phyloP scores from a whole-genome alignment of 2,113 vertebrate species.

The Sisor rabdophorus region DNA sequence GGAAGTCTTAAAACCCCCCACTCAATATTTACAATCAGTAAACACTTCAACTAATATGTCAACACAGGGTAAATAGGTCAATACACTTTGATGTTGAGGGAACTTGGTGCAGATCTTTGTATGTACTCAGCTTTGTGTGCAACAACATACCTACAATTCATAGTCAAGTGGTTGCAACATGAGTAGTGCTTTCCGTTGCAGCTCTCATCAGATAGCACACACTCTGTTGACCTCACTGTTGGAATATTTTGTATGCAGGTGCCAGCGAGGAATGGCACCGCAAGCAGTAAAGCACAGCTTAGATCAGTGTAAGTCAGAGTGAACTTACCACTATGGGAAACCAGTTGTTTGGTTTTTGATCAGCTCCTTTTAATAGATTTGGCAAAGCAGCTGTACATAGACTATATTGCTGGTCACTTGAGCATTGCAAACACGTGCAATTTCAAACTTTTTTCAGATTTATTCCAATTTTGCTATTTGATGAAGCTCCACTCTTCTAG shows the following conservation, averaged over 20 bases:
- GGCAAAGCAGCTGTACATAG: too few species aligned
- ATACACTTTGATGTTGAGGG: not conserved
- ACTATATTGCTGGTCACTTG: too few species aligned
- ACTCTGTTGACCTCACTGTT: not conserved
- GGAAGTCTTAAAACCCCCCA: conserved; percentile 28
- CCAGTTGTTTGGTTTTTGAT: not conserved
- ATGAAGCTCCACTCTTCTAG: too few species aligned
- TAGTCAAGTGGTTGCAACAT: conserved; percentile 21
- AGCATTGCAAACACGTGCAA: too few species aligned
- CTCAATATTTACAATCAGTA: conserved; percentile 34
- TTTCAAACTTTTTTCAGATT: too few species aligned
- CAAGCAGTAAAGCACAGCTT: not conserved
- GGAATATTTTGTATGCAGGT: not conserved
- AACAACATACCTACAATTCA: conserved; percentile 7
- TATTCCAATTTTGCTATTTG: too few species aligned
- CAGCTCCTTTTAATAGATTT: too few species aligned
- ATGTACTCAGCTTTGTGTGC: not conserved
- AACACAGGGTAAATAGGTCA: conserved; percentile 29
- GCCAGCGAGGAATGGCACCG: not conserved
- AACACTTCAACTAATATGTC: conserved; percentile 11
- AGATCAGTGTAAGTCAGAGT: conserved; percentile 4
- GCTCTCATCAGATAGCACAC: conserved; percentile 1
- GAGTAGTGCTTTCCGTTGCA: conserved; percentile 10
- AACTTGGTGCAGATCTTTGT: conserved; percentile 10
- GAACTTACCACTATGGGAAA: not conserved